Percentiles rank a stretch among this genome's conserved stretches.
phyloP scores from a whole-genome alignment of 2,888 invertebrate genomes.

The Zhengitettix transpicula region DNA sequence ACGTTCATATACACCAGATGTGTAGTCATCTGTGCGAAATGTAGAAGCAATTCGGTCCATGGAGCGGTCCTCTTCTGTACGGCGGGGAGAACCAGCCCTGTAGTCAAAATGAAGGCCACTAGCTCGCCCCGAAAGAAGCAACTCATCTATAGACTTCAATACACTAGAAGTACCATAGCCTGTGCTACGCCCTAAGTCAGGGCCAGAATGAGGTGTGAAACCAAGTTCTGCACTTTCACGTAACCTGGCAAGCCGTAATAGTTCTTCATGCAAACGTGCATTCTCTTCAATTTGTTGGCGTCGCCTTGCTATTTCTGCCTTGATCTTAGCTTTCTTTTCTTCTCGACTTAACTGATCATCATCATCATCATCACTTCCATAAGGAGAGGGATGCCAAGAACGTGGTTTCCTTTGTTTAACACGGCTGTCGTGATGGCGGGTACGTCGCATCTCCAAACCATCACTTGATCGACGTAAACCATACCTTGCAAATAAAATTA shows the following conservation, averaged over 20 bases:
- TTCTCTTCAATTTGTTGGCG: conserved; percentile 39
- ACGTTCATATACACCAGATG: conserved; percentile 25
- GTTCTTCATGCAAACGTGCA: conserved; percentile 32
- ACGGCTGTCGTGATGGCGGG: conserved; percentile 17
- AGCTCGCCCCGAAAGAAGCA: conserved; percentile 19
- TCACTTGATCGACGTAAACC: conserved; percentile 20
- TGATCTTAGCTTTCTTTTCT: conserved; percentile 37
- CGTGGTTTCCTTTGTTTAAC: conserved; percentile 23
- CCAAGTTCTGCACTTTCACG: conserved; percentile 24
- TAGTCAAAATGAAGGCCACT: conserved; percentile 14
- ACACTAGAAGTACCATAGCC: conserved; percentile 18
- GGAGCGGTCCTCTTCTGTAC: conserved; percentile 27
- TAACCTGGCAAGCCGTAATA: conserved; percentile 26
- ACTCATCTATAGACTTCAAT: conserved; percentile 27
- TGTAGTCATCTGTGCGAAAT: conserved; percentile 28
- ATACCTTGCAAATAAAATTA: conserved; percentile 13
- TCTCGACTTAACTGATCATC: conserved; percentile 35
- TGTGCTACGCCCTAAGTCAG: conserved; percentile 10
- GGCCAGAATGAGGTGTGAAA: conserved; percentile 11
- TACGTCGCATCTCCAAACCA: conserved; percentile 15
- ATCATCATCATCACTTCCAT: conserved; percentile 30
- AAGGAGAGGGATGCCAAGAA: conserved; percentile 34
- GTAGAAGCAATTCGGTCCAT: conserved; percentile 30
- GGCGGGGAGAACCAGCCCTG: conserved; percentile 12
- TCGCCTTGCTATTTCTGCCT: conserved; percentile 41